Base-by-base conservation (phyloP, 2,888 invertebrate genomes). In the Polymixis lichenea region DNA sequence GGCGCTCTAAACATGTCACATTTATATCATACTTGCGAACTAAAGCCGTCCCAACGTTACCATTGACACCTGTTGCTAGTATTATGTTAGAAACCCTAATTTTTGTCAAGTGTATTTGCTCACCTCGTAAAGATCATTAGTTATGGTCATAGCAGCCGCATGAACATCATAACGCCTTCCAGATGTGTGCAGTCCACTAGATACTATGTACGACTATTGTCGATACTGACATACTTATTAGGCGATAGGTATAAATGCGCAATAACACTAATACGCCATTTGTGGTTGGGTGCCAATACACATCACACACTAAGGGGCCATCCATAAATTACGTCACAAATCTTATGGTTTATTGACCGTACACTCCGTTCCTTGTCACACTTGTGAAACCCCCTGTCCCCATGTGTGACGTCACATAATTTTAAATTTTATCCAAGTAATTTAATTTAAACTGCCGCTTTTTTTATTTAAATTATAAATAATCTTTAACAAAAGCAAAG, bases 71-170 rank as follows among this genome's bases (percentile, higher is more conserved):
- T 80, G 82, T 74, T 86, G 78, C 86, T 75, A 81, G 49, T 74
- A 82, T 76, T 82, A 83, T 79, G 81, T 76, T 82, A 84, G 28
- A 32, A 76, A 67, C 83, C 83, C 83, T 78, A 71, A 86, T 83
- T 87, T 80, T 81, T 76, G 86, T 83, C 79, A 80, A 79, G 69
- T 49, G 32, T 61, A 51, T 84, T 61, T 55, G 53, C 43, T 72
- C 25, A 19, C 32, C 22, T 75, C 83, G 22, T 84, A 68, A 75
- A 73, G 61, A 65, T 25, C 46, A 58, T 78, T 61, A 60, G 64
- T 72, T 75, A 73, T 71, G 58, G 72, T 53, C 66, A 71, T 61
- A 83, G 65, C 75, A n/a, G 53, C 38, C 46, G 46, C 43, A 32
- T 46, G 43, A 65, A 61, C 68, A 49, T 72, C 61, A 28, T 75